These are phyloP conservation scores for Onychostruthus taczanowskii DNA, from an alignment of 2,113 vertebrate species.

Conservation along the genomic window DNA sequence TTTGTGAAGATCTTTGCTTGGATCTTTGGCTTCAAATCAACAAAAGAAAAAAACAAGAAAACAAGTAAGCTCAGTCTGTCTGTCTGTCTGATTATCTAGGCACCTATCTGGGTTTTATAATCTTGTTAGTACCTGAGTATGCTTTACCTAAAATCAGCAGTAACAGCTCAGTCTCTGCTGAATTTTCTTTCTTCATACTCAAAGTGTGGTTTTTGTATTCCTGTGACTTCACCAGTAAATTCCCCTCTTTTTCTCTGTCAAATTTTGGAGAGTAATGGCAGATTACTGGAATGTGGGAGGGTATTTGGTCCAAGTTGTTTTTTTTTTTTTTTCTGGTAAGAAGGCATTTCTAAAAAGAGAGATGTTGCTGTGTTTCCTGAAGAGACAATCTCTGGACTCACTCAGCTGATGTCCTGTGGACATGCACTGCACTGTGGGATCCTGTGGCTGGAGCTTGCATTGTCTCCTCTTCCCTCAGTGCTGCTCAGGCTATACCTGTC, in stretches of 20 bases:
- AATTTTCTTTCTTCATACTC: not conserved
- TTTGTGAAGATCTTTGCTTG: slow-evolving; percentile 32
- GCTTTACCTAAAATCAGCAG: not conserved
- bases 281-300: not conserved
- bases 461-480: not conserved
- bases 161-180: not conserved
- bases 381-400: not conserved
- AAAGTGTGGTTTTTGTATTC: not conserved
- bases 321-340: not conserved
- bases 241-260: not conserved
- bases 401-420: not conserved
- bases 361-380: not conserved
- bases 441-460: rapidly evolving
- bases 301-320: not conserved
- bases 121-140: not conserved
- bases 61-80: slow-evolving; percentile 33
- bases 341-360: not conserved
- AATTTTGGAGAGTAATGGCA: not conserved
- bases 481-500: not conserved
- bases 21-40: slow-evolving; percentile 59
- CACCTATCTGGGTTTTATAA: slow-evolving; percentile 34
- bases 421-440: rapidly evolving
- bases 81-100: slow-evolving; percentile 27
- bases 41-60: not conserved
- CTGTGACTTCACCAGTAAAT: not conserved